Conservation (phyloP, 2,888 invertebrate species). For the Cheilosia variabilis region DNA sequence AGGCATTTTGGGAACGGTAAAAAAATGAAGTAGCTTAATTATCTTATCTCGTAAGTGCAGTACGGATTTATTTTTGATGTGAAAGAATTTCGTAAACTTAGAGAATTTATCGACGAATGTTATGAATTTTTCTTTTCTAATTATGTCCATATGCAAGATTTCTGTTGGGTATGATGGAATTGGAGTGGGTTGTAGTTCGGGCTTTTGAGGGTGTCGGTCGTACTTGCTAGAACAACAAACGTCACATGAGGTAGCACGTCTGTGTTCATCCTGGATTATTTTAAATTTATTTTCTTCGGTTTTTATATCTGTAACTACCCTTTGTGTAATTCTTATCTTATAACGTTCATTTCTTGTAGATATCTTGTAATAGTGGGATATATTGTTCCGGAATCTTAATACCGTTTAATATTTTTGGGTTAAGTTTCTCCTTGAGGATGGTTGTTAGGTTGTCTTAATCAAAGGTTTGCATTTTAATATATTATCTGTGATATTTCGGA, state of each 20-base stretch:
- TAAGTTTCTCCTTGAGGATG: constrained; percentile 33
- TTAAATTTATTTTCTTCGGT: constrained; percentile 32
- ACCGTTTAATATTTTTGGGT: constrained; percentile 30
- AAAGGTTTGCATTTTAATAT: not conserved
- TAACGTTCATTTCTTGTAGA: not conserved
- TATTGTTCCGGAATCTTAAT: constrained; percentile 47
- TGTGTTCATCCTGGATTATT: constrained; percentile 30
- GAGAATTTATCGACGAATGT: constrained; percentile 33
- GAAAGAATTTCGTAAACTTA: constrained; percentile 29
- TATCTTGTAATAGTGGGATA: constrained; percentile 47
- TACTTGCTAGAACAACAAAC: constrained; percentile 26
- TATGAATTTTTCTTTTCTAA: constrained; percentile 23
- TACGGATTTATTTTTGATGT: constrained; percentile 19
- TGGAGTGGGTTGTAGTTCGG: too few relatives aligned
- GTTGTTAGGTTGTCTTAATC: not conserved
- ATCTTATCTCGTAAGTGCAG: constrained; percentile 15
- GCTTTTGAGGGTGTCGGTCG: constrained; percentile 23
- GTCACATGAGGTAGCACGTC: constrained; percentile 15
- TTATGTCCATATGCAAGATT: constrained; percentile 34
- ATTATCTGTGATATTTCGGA: constrained; percentile 11
- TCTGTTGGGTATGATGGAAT: too few relatives aligned
- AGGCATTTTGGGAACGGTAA: constrained; percentile 15
- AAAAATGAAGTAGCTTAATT: constrained; percentile 29
- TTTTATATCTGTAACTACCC: constrained; percentile 40
- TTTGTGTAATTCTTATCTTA: constrained; percentile 34